phyloP scores from a whole-genome alignment of 2,888 invertebrate species.

The Ornithoptera priamus region DNA sequence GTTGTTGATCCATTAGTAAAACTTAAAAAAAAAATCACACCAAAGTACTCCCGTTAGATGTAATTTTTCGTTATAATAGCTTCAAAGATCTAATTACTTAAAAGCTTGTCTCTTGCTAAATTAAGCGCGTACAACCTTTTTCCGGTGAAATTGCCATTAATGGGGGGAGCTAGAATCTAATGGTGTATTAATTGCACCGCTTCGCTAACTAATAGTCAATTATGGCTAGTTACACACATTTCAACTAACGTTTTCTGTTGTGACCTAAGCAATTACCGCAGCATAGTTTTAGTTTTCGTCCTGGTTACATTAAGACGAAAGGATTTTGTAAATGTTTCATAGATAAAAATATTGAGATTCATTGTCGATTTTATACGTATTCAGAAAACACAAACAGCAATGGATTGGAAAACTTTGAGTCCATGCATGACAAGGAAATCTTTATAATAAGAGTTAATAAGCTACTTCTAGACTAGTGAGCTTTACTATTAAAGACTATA shows the following conservation, averaged over 20 bases:
- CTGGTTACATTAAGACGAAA: background rate
- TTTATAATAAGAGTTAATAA: too few species aligned
- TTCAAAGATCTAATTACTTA: constrained; percentile 21
- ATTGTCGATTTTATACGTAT: too few species aligned
- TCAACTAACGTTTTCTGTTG: constrained; percentile 15
- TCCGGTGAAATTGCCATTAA: constrained; percentile 70
- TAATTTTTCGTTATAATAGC: constrained; percentile 5
- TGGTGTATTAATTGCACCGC: constrained; percentile 74
- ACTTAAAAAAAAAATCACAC: background rate
- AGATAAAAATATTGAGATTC: too few species aligned
- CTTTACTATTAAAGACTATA: too few species aligned
- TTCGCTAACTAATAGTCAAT: constrained; percentile 77
- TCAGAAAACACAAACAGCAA: too few species aligned
- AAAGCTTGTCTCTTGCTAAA: constrained; percentile 35
- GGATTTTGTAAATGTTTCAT: background rate
- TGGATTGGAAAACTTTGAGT: too few species aligned
- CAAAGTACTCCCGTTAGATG: background rate
- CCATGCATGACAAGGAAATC: too few species aligned
- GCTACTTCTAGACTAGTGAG: too few species aligned
- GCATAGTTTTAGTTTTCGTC: background rate
- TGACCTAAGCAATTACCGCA: constrained; percentile 1
- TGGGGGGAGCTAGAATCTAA: constrained; percentile 73
- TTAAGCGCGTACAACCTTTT: constrained; percentile 43
- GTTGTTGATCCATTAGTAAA: background rate
- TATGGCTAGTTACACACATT: constrained; percentile 36